phyloP scores from a whole-genome alignment of 2,797 vertebrate species.

The Xyrichtys novacula region DNA sequence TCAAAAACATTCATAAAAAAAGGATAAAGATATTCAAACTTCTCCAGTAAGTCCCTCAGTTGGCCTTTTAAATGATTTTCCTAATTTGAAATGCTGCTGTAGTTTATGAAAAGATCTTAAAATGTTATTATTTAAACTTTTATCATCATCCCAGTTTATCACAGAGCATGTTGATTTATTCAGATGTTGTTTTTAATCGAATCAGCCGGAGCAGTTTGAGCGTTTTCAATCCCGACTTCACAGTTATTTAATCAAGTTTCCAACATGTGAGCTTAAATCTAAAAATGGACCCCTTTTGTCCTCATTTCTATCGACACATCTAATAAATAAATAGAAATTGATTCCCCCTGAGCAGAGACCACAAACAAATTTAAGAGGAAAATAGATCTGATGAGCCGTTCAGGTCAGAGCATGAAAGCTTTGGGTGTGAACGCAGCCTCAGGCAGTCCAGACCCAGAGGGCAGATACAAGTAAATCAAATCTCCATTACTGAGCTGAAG shows the following conservation, averaged over 20 bases:
- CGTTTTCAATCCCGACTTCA: constrained; percentile 6
- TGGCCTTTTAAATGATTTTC: not conserved
- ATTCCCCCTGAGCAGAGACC: not conserved
- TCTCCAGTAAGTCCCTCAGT: no score
- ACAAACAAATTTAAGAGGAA: constrained; percentile 8
- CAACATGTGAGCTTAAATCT: not conserved
- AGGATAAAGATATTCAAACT: no score
- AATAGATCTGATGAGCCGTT: constrained; percentile 22
- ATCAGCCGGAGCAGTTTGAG: not conserved
- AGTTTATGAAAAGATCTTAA: no score
- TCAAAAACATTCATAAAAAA: no score
- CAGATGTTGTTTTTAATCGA: not conserved
- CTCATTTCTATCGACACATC: constrained; percentile 6
- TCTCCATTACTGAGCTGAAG: constrained; percentile 52
- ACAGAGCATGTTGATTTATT: no score
- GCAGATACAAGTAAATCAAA: constrained; percentile 66
- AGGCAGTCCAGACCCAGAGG: constrained; percentile 54
- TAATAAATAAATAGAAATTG: constrained; percentile 11
- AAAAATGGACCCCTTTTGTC: not conserved
- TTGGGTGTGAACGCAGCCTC: constrained; percentile 37
- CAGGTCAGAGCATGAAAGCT: constrained; percentile 23
- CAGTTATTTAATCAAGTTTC: not conserved
- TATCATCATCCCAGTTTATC: no score
- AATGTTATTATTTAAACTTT: no score
- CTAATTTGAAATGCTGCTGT: no score